Evolutionary conservation across 2,113 vertebrate species (phyloP).

Genomic region (Pachycephala philippinensis): DNA sequence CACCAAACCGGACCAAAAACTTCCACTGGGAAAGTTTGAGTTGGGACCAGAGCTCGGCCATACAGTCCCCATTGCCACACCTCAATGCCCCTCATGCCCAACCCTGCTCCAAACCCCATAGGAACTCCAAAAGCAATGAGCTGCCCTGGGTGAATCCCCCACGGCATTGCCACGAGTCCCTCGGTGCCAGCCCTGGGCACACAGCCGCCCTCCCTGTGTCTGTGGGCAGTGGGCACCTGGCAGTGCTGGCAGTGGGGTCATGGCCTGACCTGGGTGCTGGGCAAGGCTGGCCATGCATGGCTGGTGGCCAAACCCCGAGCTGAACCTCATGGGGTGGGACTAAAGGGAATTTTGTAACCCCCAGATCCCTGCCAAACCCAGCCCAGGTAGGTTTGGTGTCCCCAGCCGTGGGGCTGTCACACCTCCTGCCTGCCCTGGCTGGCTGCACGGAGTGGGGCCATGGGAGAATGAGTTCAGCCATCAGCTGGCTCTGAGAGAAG

Average conservation of each 20-base stretch:
- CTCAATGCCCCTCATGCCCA: accelerated
- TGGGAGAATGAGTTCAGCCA: not conserved
- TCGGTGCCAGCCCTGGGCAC: accelerated
- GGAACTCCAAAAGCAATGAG: not conserved
- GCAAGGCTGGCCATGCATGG: not conserved
- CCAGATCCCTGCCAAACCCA: not conserved
- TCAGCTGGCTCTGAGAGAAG: not conserved
- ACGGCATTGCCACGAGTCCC: accelerated
- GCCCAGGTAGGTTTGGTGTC: not conserved
- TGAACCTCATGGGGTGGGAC: not conserved
- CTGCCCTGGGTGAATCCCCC: not conserved
- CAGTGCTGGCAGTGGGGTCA: accelerated
- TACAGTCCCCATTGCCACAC: accelerated
- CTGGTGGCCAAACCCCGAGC: not conserved
- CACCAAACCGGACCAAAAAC: not conserved
- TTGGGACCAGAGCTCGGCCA: accelerated
- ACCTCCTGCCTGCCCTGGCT: not conserved
- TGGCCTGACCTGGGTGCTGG: not conserved
- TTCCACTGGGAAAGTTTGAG: not conserved
- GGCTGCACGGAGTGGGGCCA: accelerated
- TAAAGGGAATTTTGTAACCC: not conserved
- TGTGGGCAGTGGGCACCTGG: not conserved
- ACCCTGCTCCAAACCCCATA: not conserved
- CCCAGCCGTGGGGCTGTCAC: not conserved
- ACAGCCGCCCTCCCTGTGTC: not conserved